phyloP scores from a whole-genome alignment of 2,797 vertebrate genomes.

The Falco biarmicus region DNA sequence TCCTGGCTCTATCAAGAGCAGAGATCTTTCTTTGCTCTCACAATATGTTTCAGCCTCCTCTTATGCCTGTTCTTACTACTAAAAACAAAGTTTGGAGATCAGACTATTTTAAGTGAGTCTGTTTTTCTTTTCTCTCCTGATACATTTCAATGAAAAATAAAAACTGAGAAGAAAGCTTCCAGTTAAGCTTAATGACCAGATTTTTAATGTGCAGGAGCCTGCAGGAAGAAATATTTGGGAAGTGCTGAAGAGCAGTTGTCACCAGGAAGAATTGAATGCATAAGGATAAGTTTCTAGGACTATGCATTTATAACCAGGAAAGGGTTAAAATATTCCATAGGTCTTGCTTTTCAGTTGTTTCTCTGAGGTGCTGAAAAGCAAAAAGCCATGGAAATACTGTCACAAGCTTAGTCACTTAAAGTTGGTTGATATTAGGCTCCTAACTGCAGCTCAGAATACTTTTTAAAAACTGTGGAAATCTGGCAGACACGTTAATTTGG shows the following conservation, averaged over 20 bases:
- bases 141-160: neutral
- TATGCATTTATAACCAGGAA: neutral
- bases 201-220: neutral
- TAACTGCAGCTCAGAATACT: neutral
- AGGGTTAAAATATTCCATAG: neutral
- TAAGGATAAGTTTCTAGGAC: neutral
- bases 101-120: neutral
- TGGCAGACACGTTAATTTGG: neutral
- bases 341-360: neutral
- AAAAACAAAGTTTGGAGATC: neutral
- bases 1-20: neutral
- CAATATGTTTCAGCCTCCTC: neutral
- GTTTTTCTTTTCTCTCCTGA: neutral
- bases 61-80: neutral
- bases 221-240: neutral
- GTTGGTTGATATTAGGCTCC: neutral
- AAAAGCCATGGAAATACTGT: neutral
- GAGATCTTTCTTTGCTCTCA: neutral
- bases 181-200: neutral
- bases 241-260: neutral
- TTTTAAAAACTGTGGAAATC: neutral
- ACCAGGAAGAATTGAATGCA: neutral
- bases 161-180: neutral
- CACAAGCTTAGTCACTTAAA: neutral
- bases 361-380: neutral